Evolutionary conservation across 2,888 invertebrate genomes (phyloP), one percentile per base, ranked within the genome.

Genomic region (Luperina nickerlii): DNA sequence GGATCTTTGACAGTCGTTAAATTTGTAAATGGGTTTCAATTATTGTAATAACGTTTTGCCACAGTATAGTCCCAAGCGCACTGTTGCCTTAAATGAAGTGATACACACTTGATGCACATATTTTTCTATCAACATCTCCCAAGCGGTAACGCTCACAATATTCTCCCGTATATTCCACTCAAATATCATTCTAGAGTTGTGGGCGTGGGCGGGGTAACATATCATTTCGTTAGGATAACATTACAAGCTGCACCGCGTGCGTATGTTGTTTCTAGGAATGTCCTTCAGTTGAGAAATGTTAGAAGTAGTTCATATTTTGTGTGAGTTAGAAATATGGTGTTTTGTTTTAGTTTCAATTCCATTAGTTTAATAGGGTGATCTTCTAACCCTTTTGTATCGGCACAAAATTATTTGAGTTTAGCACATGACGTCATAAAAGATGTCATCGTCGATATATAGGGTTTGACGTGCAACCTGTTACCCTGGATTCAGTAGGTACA

Each of bases 191-290:
- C 54, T 48, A 68, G 51, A 66, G 63, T 57, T n/a, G 79, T n/a
- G 68, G 71, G 76, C 57, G 85, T 73, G 82, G 81, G 76, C 38
- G 85, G 24, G 66, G 76, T 42, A 69, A 85, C 82, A 85, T 85
- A 75, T 85, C 48, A 85, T 88, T 88, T 81, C 74, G 88, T 88
- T 85, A 87, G 68, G 81, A 77, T 81, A 81, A 85, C 76, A 81
- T 85, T 66, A 76, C 79, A n/a, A 15, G 48, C 68, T 85, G 87
- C 76, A 79, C 66, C 71, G 82, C 8, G 63, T 83, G 78, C 78
- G 73, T 82, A 45, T 77, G 62, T 77, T 87, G 57, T 74, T 71
- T 62, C 76, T 68, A 45, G 32, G 9, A 65, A 72, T 69, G 87
- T 69, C 70, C 38, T 74, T 70, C 60, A 27, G 27, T 45, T 42